These are phyloP conservation scores for Drosophila albomicans DNA, from an alignment of 1,140 invertebrate genomes.

Conservation along the genomic window DNA sequence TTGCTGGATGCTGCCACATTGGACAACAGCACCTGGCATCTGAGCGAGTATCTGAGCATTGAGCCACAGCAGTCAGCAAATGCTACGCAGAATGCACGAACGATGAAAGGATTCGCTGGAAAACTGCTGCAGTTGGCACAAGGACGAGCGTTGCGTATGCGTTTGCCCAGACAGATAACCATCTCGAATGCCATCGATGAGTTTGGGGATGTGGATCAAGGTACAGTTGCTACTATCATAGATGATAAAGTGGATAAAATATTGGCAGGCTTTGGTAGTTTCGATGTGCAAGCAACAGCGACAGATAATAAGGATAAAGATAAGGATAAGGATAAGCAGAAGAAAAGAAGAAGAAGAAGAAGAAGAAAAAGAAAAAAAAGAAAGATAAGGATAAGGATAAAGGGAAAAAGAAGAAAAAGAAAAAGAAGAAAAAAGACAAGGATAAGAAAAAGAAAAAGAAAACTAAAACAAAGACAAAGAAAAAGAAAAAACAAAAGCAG, in stretches of 20 bases:
- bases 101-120: constrained; percentile 22
- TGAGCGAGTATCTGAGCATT: constrained; percentile 87
- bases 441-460: constrained; percentile 49
- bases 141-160: constrained; percentile 63
- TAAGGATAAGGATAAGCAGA: constrained; percentile 52
- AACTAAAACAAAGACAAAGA: constrained; percentile 47
- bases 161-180: constrained; percentile 57
- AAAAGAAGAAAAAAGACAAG: constrained; percentile 47
- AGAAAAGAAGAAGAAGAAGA: constrained; percentile 31
- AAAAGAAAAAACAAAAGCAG: constrained; percentile 52
- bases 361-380: constrained; percentile 45
- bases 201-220: constrained; percentile 73
- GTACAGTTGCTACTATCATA: constrained; percentile 72
- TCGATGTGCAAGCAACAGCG: constrained; percentile 48
- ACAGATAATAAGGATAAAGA: constrained; percentile 47
- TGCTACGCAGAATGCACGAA: constrained; percentile 6
- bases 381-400: constrained; percentile 47
- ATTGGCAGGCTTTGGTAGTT: constrained; percentile 64
- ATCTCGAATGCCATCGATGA: constrained; percentile 76
- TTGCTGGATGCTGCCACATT: constrained; percentile 86
- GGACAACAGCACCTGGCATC: constrained; percentile 86
- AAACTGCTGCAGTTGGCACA: constrained; percentile 66
- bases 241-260: constrained; percentile 82
- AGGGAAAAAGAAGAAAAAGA: constrained; percentile 51
- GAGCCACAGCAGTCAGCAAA: constrained; percentile 77